Evolutionary conservation across 2,888 invertebrate genomes (phyloP).

Genomic region (Lepas anatifera): DNA sequence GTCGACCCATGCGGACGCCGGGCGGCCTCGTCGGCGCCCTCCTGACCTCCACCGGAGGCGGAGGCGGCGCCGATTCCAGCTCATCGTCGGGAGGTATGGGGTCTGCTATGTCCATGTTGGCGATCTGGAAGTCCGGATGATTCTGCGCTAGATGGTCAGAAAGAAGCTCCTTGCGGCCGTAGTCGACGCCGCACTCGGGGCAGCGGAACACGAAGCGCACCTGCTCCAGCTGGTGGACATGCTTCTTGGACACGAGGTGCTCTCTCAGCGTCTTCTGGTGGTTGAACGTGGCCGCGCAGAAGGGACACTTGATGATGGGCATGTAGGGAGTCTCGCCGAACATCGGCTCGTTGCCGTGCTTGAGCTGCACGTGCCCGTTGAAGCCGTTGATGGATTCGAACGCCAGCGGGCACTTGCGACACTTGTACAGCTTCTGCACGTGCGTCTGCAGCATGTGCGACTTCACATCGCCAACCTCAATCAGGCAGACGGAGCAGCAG

Average conservation of each 20-base stretch:
- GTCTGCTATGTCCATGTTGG: background rate
- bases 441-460: constrained; percentile 13
- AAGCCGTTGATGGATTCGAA: constrained; percentile 11
- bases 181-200: constrained; percentile 11
- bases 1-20: background rate
- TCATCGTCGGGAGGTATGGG: background rate
- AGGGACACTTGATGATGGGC: constrained; percentile 11
- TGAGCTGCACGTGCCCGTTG: constrained; percentile 3
- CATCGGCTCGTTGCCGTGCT: background rate
- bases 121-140: background rate
- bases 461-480: constrained; percentile 9
- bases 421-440: constrained; percentile 12
- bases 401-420: constrained; percentile 10
- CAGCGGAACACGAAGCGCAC: constrained; percentile 9
- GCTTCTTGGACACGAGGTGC: background rate
- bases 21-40: no score
- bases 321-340: constrained; percentile 1
- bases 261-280: background rate
- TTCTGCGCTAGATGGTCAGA: background rate
- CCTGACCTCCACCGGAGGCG: background rate
- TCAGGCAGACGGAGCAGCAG: constrained; percentile 7
- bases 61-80: background rate
- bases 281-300: constrained; percentile 9
- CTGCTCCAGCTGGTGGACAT: background rate
- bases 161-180: constrained; percentile 7